Evolutionary conservation across 1,140 invertebrate species (phyloP).

Genomic region (Cydia pomonella): DNA sequence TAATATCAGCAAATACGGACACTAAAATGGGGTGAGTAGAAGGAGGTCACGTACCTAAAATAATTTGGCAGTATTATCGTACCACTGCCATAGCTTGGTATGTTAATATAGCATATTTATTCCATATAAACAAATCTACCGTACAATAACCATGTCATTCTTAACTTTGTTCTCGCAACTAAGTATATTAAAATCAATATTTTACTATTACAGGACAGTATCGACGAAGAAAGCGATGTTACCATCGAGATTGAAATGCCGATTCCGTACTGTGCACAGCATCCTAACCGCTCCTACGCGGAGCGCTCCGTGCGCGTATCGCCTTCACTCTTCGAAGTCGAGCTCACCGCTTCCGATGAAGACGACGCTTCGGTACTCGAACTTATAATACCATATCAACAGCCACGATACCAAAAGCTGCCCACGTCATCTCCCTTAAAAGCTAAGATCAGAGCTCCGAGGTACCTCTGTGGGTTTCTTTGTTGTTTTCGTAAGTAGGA

Average conservation of each 20-base stretch:
- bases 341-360: slow-evolving; percentile 71
- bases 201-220: slow-evolving; percentile 13
- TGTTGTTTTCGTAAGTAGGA: slow-evolving; percentile 54
- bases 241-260: slow-evolving; percentile 15
- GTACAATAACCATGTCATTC: no score
- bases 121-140: no score
- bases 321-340: slow-evolving; percentile 66
- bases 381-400: slow-evolving; percentile 64
- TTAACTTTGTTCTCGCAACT: not conserved
- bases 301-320: slow-evolving; percentile 45
- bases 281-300: not conserved
- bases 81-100: no score
- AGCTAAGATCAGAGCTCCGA: slow-evolving; percentile 37
- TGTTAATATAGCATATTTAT: no score
- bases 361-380: slow-evolving; percentile 68
- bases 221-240: slow-evolving; percentile 28
- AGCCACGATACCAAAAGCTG: slow-evolving; percentile 51
- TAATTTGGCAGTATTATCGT: no score
- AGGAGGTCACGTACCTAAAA: not conserved
- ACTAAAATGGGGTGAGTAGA: not conserved
- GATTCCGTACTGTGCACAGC: slow-evolving; percentile 12
- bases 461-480: slow-evolving; percentile 46
- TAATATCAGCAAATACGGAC: not conserved
- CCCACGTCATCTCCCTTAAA: slow-evolving; percentile 48
- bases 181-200: not conserved